Evolutionary conservation across 2,888 invertebrate genomes (phyloP), one percentile per base, ranked within the genome.

Genomic region (Amblyjoppa fuscipennis): DNA sequence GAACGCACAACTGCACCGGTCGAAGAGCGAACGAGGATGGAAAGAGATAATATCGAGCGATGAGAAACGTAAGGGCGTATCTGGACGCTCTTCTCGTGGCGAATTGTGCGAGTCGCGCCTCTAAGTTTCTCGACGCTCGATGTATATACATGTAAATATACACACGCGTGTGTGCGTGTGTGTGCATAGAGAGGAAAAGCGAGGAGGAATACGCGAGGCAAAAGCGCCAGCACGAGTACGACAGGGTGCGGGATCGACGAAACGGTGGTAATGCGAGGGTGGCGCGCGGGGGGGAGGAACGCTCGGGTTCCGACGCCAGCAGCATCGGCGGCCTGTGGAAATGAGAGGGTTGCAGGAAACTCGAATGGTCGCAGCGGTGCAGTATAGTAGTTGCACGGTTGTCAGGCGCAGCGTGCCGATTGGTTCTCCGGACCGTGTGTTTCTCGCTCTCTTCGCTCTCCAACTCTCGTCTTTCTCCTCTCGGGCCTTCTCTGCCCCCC

Each of bases 381-480:
- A 87, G 91, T 90, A 90, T 91, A 90, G 91, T 91, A 91, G 92
- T 92, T 91, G 91, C 89, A 88, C 89, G 91, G 91, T 92, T 92
- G 91, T 92, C 92, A 92, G 92, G 91, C 91, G 88, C 91, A 91
- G 91, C 91, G 88, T 91, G 88, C 64, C 92, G 91, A 92, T 92
- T 92, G 92, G 92, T 92, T 92, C 91, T 86, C 88, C 88, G 82
- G 45, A 88, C 87, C 87, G 88, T 91, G 88, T 83, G 82, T 88
- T 86, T 41, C 79, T 74, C 83, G 51, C 78, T 76, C 80, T 64
- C 68, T 68, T 64, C 66, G 25, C 41, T 73, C 25, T 79, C 70
- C 11, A n/a, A 59, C 59, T 61, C 25, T 75, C 59, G 16, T 75
- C 70, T 38, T 73, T 28, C 51, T 41, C 61, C 49, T 80, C 53